These are phyloP conservation scores for Chinchilla lanigera DNA, from an alignment of 2,113 vertebrate species.

Conservation along the genomic window DNA sequence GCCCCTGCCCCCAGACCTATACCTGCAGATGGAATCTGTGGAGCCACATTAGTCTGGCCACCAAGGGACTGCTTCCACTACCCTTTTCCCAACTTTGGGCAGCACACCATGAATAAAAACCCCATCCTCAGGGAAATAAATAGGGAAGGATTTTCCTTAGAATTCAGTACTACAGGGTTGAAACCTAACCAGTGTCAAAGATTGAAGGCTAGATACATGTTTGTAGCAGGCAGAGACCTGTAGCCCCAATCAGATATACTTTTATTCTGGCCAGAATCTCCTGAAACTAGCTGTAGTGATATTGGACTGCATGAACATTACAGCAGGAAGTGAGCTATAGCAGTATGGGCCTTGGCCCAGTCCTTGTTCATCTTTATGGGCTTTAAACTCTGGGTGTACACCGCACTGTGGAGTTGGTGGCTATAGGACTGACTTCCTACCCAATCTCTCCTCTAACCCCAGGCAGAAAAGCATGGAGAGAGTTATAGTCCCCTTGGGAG, in stretches of 20 bases:
- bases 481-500: not conserved
- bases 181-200: not conserved
- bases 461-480: not conserved
- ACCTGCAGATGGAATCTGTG: not conserved
- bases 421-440: not conserved
- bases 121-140: not conserved
- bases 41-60: not conserved
- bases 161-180: not conserved
- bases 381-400: not conserved
- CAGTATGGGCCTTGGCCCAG: not conserved
- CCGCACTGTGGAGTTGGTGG: not conserved
- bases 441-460: not conserved
- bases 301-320: not conserved
- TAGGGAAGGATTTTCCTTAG: not conserved
- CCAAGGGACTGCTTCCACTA: not conserved
- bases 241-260: not conserved
- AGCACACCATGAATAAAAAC: not conserved
- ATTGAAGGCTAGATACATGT: not conserved
- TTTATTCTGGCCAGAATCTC: not conserved
- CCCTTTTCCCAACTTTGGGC: not conserved
- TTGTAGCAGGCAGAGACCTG: not conserved
- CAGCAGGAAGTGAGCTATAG: not conserved
- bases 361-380: not conserved
- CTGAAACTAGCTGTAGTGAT: not conserved
- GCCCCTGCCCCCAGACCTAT: not conserved